These are phyloP conservation scores for Andrena cerasifolii DNA, from an alignment of 1,140 invertebrate genomes.

Conservation along the genomic window DNA sequence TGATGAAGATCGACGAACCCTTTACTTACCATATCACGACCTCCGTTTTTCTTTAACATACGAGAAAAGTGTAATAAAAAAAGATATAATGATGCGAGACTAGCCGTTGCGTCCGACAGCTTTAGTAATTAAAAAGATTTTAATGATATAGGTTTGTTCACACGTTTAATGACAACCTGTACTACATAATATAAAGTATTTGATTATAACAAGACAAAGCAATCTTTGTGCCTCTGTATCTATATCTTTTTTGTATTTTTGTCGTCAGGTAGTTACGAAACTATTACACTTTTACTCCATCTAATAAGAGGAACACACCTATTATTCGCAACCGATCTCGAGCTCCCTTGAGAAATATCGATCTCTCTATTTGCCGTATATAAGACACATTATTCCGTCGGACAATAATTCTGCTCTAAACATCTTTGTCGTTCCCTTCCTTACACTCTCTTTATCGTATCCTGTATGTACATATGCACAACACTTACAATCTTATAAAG, in stretches of 20 bases:
- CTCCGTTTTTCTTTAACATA: background rate
- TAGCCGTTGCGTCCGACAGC: background rate
- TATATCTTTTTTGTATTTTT: conserved; percentile 45
- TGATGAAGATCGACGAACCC: too few relatives aligned
- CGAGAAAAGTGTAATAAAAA: background rate
- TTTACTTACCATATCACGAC: conserved; percentile 4
- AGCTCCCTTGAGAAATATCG: conserved; percentile 51
- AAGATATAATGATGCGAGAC: background rate
- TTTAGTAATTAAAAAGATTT: conserved; percentile 29
- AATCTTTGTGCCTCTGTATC: conserved; percentile 59
- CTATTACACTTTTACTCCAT: conserved; percentile 62
- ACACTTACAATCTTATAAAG: conserved; percentile 56
- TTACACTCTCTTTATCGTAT: conserved; percentile 11
- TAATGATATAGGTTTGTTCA: conserved; percentile 61
- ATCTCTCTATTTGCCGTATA: conserved; percentile 57
- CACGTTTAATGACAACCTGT: conserved; percentile 69
- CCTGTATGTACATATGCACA: conserved; percentile 64
- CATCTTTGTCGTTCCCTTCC: conserved; percentile 29
- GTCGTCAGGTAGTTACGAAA: conserved; percentile 60
- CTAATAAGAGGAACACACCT: conserved; percentile 65
- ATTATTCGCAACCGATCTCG: conserved; percentile 54
- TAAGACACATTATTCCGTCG: conserved; percentile 70
- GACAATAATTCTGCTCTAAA: conserved; percentile 57
- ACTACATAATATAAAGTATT: conserved; percentile 70
- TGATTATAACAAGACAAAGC: conserved; percentile 70